Evolutionary conservation across 2,113 vertebrate species (phyloP).

Genomic region (Sorex fumeus): DNA sequence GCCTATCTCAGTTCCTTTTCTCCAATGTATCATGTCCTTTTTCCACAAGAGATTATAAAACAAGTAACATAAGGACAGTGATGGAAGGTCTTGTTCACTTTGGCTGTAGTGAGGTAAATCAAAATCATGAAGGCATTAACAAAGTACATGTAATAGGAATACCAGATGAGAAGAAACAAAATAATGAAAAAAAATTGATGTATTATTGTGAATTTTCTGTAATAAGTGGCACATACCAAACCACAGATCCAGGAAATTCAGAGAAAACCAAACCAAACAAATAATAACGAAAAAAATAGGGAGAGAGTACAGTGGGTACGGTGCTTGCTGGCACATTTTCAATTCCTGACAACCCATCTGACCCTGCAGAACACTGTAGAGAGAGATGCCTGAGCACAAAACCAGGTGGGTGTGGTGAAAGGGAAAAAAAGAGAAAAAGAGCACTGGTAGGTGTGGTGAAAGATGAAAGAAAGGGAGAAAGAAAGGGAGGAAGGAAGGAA

Average conservation of each 20-base stretch:
- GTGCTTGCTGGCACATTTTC: no score
- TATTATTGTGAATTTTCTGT: neutral
- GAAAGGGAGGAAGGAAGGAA: no score
- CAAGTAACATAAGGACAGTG: neutral
- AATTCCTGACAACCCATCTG: no score
- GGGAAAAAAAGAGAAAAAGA: no score
- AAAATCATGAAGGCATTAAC: neutral
- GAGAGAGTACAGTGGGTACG: no score
- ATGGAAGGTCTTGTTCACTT: neutral
- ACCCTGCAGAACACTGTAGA: no score
- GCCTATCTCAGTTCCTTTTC: constrained; percentile 11
- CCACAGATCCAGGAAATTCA: neutral
- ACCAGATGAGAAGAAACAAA: neutral
- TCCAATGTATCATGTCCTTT: neutral
- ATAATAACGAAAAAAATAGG: neutral
- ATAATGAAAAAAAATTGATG: neutral
- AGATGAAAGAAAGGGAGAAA: no score
- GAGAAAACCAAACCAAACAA: constrained; percentile 25
- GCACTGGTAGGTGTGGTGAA: no score
- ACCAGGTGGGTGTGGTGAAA: no score
- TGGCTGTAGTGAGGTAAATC: neutral
- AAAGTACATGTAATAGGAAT: constrained; percentile 17
- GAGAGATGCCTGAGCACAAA: no score
- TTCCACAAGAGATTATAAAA: constrained; percentile 22
- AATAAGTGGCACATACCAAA: constrained; percentile 1